Percentiles rank a stretch among this genome's conserved stretches.
phyloP scores from a whole-genome alignment of 1,140 invertebrate species.

The Potamilus streckersoni region DNA sequence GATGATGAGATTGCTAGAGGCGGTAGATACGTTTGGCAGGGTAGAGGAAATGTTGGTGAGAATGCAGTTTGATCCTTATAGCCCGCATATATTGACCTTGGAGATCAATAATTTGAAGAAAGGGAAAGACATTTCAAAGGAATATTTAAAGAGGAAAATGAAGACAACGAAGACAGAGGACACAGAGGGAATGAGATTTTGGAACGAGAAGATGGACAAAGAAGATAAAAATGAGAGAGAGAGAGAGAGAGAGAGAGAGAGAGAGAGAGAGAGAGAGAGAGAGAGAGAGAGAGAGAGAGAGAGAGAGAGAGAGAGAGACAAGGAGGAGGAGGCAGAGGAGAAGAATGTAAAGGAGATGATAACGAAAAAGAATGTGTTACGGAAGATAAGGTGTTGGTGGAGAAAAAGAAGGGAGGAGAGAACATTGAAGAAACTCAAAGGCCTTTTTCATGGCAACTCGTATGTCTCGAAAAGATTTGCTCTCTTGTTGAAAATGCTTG shows the following conservation, averaged over 20 bases:
- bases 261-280: no score
- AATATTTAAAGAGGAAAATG: neutral
- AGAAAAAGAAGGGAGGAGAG: conserved; percentile 22
- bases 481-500: no score
- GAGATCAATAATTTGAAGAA: neutral
- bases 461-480: no score
- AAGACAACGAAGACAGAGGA: neutral
- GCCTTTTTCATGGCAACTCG: no score
- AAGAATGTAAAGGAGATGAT: conserved; percentile 38
- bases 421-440: no score
- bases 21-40: no score
- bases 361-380: conserved; percentile 15
- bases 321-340: no score
- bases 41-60: neutral
- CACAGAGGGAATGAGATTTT: neutral
- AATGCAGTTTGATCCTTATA: neutral
- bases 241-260: neutral
- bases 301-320: no score
- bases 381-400: conserved; percentile 28
- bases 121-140: neutral
- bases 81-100: neutral
- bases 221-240: neutral
- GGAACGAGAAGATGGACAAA: neutral
- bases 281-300: no score
- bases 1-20: no score